phyloP scores from a whole-genome alignment of 2,113 vertebrate genomes.

The Hydrochoerus hydrochaeris region DNA sequence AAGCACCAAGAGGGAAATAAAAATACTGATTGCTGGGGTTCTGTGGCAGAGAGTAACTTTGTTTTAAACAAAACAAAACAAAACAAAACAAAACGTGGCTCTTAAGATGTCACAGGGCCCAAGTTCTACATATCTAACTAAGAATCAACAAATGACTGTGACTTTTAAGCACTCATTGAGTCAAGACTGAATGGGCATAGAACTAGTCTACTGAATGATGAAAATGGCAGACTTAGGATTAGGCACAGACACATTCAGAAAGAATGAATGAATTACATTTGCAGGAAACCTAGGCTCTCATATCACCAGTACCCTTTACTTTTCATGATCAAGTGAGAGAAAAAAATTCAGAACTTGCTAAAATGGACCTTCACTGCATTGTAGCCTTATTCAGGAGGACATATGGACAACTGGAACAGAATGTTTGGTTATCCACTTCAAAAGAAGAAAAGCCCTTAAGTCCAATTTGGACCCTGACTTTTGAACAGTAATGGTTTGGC shows the following conservation, averaged over 20 bases:
- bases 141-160: not conserved
- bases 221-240: not conserved
- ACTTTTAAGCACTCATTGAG: not conserved
- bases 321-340: not conserved
- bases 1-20: not conserved
- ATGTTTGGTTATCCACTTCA: not conserved
- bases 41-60: not conserved
- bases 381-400: not conserved
- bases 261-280: not conserved
- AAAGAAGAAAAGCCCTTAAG: not conserved
- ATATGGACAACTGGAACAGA: not conserved
- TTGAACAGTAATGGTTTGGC: not conserved
- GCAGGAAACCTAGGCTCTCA: not conserved
- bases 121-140: not conserved
- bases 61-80: not conserved
- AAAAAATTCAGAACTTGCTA: not conserved
- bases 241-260: not conserved
- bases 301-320: not conserved
- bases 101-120: not conserved
- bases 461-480: not conserved
- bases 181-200: not conserved
- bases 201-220: not conserved
- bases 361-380: not conserved
- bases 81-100: not conserved
- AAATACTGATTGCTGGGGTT: not conserved